These are phyloP conservation scores for Lepidonotus clava DNA, from an alignment of 2,888 invertebrate species.

Conservation along the genomic window DNA sequence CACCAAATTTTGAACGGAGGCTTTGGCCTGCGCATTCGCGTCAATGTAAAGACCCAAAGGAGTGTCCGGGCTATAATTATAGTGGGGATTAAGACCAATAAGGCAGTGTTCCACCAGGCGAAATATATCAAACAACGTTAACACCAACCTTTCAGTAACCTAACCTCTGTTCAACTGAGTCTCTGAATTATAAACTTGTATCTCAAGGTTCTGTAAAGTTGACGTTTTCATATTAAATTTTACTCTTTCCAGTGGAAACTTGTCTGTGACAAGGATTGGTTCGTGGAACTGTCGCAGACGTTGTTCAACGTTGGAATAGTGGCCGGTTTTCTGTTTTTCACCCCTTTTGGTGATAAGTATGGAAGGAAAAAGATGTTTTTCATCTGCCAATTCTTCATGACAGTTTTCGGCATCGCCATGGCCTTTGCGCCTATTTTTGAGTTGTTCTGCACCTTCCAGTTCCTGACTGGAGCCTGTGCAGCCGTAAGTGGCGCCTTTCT, in stretches of 20 bases:
- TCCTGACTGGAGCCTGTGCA: conserved; percentile 55
- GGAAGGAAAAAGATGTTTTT: conserved; percentile 66
- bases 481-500: too few species aligned
- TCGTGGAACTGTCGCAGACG: conserved; percentile 69
- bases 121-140: too few species aligned
- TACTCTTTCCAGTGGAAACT: conserved; percentile 56
- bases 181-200: not conserved
- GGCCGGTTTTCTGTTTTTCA: conserved; percentile 67
- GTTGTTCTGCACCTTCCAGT: conserved; percentile 63
- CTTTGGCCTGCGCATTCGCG: too few species aligned
- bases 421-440: conserved; percentile 62
- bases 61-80: too few species aligned
- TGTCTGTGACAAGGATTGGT: conserved; percentile 67
- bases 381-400: conserved; percentile 58
- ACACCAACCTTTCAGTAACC: too few species aligned
- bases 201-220: not conserved
- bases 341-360: conserved; percentile 67
- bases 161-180: not conserved
- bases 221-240: not conserved
- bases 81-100: too few species aligned
- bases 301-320: conserved; percentile 69
- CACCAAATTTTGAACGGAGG: too few species aligned
- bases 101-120: too few species aligned
- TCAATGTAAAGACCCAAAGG: too few species aligned
- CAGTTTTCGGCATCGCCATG: conserved; percentile 49